Evolutionary conservation across 2,797 vertebrate species (phyloP).

Genomic region (Coracias cyanogaster): DNA sequence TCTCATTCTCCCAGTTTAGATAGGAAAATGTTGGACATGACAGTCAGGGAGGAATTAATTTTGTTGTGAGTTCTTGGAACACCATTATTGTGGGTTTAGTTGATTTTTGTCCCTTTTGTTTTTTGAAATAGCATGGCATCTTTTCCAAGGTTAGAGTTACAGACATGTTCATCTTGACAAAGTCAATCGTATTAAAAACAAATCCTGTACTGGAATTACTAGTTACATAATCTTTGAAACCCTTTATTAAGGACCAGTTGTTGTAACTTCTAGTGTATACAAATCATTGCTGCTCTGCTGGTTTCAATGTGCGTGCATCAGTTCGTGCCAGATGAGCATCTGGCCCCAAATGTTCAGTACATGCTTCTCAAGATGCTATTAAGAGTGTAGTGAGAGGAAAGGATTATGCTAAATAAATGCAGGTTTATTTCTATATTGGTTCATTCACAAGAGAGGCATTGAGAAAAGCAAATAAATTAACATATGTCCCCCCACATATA

Average conservation of each 20-base stretch:
- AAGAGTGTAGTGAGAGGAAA: background rate
- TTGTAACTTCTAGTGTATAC: background rate
- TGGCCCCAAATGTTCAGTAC: constrained; percentile 20
- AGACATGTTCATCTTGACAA: background rate
- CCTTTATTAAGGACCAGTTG: constrained; percentile 38
- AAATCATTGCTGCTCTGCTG: background rate
- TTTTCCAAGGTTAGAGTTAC: background rate
- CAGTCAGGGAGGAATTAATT: background rate
- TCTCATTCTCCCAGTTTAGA: background rate
- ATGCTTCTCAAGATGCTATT: constrained; percentile 30
- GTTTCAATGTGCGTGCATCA: background rate
- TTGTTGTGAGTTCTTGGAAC: background rate
- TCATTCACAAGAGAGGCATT: background rate
- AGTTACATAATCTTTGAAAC: constrained; percentile 44
- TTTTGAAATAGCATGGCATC: background rate
- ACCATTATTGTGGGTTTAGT: background rate
- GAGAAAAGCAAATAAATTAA: constrained; percentile 1
- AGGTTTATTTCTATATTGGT: background rate
- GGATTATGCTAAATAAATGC: constrained; percentile 4
- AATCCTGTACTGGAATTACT: constrained; percentile 38
- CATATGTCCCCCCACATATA: background rate
- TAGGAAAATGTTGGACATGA: background rate
- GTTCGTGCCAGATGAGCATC: constrained; percentile 37
- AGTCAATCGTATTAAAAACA: constrained; percentile 47
- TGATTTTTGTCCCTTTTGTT: background rate